Evolutionary conservation across 2,888 invertebrate genomes (phyloP), one percentile per base, ranked within the genome.

Genomic region (Caenorhabditis wallacei): DNA sequence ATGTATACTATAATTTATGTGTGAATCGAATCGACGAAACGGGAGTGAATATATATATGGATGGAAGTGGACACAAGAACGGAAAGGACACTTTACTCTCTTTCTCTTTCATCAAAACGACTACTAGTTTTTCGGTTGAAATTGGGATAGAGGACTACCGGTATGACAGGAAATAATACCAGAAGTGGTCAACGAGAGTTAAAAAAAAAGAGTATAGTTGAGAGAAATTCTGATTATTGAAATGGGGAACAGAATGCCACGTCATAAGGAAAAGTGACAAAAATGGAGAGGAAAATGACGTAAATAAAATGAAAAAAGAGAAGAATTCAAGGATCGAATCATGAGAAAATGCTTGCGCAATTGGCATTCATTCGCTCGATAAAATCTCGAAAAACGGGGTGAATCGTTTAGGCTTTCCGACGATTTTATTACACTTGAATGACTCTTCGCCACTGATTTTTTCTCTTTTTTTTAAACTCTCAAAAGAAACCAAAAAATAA

Each of bases 361-460:
- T 53, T 66, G 66, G 53, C 51, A 66, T 66, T 37, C 66, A 66
- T 66, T 53, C 40, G 35, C n/a, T 59, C 48, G 71, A 68, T 69
- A 74, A 80, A 74, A 74, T 74, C 74, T 80, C 63, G 70, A 75
- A 61, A 61, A 75, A 69, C 64, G 66, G 72, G 80, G 57, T 66
- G 80, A 80, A 68, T 53, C 68, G 74, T 61, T 53, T 56, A 48
- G 30, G 46, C 59, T 80, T 72, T 66, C 61, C 59, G 22, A 20
- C 66, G 53, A 69, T 76, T 76, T 69, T 54, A 69, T 69, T 76
- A 76, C 76, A 76, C 76, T 57, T 51, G 61, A 59, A 61, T 69
- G 76, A 76, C 53, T 76, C 54, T 51, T 63, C 59, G 30, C 30
- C 20, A 43, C 24, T 30, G 26, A 30, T 63, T 53, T 72, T 63